phyloP scores from a whole-genome alignment of 2,797 vertebrate genomes.

The Silurus aristotelis region DNA sequence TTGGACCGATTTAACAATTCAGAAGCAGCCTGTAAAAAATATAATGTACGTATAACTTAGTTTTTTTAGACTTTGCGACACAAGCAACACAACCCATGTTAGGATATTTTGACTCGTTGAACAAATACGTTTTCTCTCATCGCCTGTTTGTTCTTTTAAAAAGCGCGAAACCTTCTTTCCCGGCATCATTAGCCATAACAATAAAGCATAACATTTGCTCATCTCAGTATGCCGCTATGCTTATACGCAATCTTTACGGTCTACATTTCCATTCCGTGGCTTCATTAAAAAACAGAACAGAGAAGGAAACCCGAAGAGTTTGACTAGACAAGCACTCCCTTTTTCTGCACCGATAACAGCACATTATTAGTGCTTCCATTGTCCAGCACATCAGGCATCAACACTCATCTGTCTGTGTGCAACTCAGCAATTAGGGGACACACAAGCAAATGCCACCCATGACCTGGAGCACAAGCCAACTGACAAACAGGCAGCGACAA shows the following conservation, averaged over 20 bases:
- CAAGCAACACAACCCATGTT: neutral
- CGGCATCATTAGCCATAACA: neutral
- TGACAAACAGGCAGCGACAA: constrained; percentile 99
- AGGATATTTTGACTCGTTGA: neutral
- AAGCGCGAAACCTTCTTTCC: neutral
- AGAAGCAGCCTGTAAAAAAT: neutral
- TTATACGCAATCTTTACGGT: neutral
- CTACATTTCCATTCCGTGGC: neutral
- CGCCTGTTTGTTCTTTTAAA: neutral
- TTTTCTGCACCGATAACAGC: constrained; percentile 28
- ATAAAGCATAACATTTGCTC: neutral
- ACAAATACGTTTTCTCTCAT: neutral
- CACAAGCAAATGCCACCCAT: constrained; percentile 99
- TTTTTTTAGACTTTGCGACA: neutral
- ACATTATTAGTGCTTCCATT: constrained; percentile 55
- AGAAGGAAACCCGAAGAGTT: neutral
- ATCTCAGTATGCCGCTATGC: neutral
- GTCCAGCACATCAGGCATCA: constrained; percentile 86
- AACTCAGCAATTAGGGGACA: constrained; percentile 99
- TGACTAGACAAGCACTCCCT: constrained; percentile 15
- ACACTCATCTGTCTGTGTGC: constrained; percentile 99
- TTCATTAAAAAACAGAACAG: constrained; percentile 15
- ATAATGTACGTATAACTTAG: neutral
- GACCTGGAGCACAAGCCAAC: constrained; percentile 92
- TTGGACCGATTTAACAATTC: neutral